These are phyloP conservation scores for Leptinotarsa haldemani DNA, from an alignment of 2,888 invertebrate genomes.

Conservation along the genomic window DNA sequence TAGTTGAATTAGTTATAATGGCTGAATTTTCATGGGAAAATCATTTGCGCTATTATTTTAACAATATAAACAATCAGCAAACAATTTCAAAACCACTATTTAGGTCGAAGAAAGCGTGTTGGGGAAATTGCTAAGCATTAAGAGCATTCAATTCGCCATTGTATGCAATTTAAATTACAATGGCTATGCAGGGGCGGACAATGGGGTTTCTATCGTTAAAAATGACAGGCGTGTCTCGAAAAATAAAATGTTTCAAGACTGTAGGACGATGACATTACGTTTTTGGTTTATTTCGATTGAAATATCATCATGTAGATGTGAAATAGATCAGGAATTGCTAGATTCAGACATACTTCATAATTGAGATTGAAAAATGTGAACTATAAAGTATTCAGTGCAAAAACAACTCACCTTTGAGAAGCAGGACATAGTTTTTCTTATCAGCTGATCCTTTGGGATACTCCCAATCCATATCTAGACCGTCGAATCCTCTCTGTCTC, in stretches of 20 bases:
- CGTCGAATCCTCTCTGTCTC: constrained; percentile 87
- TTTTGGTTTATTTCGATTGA: not conserved
- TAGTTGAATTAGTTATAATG: too few relatives aligned
- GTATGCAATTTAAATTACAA: constrained; percentile 21
- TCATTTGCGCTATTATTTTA: not conserved
- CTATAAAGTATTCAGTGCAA: too few relatives aligned
- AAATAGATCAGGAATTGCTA: not conserved
- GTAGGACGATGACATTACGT: not conserved
- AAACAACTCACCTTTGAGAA: constrained; percentile 79
- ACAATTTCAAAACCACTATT: constrained; percentile 27
- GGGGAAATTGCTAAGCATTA: constrained; percentile 28
- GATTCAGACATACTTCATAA: too few relatives aligned
- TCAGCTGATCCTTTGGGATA: constrained; percentile 93
- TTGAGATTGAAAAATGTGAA: too few relatives aligned
- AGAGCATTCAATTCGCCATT: constrained; percentile 32
- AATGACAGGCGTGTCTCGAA: not conserved
- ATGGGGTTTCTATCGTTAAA: not conserved
- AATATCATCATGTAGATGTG: not conserved
- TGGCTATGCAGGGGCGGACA: constrained; percentile 22
- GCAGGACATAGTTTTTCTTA: constrained; percentile 91
- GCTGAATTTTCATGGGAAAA: not conserved
- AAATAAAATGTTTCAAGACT: constrained; percentile 1
- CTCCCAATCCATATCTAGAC: constrained; percentile 91
- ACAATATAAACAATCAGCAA: constrained; percentile 21
- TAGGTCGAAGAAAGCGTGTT: constrained; percentile 40